Conservation (phyloP, 2,113 vertebrate species). For the Silurus meridionalis region DNA sequence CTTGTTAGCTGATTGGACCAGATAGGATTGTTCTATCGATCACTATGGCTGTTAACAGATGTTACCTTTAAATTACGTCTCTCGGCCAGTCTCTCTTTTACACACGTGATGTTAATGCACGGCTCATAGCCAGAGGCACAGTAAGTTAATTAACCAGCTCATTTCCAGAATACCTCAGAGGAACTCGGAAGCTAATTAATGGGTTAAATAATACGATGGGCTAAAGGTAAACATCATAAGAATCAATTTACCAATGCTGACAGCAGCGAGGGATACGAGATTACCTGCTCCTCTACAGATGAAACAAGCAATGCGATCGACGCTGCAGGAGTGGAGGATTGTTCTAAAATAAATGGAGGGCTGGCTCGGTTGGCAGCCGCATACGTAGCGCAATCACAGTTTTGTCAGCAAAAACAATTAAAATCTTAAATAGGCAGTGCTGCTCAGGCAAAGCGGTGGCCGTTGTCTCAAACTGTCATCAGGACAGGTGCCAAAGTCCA, state of each 20-base stretch:
- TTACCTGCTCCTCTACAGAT: constrained; percentile 26
- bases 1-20: no score
- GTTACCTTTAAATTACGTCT: constrained; percentile 24
- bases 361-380: constrained; percentile 31
- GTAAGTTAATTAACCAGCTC: constrained; percentile 81
- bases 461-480: constrained; percentile 18
- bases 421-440: constrained; percentile 37
- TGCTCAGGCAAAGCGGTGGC: constrained; percentile 37
- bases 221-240: constrained; percentile 73
- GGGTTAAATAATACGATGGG: constrained; percentile 75
- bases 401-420: constrained; percentile 45
- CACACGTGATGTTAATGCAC: constrained; percentile 35
- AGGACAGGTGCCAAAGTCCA: constrained; percentile 44
- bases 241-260: constrained; percentile 66
- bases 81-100: constrained; percentile 4
- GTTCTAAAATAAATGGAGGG: constrained; percentile 36
- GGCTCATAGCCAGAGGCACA: constrained; percentile 74
- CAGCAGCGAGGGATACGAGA: constrained; percentile 39
- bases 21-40: constrained; percentile 13
- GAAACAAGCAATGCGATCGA: constrained; percentile 3
- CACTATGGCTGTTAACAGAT: constrained; percentile 20
- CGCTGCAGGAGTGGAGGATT: constrained; percentile 21
- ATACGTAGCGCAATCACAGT: constrained; percentile 44
- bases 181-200: constrained; percentile 75
- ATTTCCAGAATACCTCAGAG: constrained; percentile 74